Evolutionary conservation across 1,140 invertebrate species (phyloP), one percentile per base, ranked within the genome.

Genomic region (Chrysomallon squamiferum): DNA sequence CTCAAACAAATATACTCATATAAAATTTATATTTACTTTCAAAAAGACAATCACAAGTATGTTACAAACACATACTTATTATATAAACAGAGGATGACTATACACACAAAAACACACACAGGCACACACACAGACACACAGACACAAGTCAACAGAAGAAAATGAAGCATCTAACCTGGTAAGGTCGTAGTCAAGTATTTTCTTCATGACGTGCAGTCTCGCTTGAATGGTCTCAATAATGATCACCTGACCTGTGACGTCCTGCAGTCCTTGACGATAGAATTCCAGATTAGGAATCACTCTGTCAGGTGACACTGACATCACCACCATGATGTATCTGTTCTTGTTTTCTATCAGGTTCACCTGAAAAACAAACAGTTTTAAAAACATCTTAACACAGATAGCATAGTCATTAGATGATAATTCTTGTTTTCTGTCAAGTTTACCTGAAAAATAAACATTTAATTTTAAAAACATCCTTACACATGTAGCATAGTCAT

Each of bases 331-430:
- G 18, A 71, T 32, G 65, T 70, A 76, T 25, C 69, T 62, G 59
- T 76, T 66, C 18, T 59, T 62, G 65, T 56, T 43, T 45, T 69
- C 43, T 56, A 74, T 71, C 18, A 72, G 20, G 64, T 76, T 74
- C 15, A 76, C 65, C 67, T 76, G 66, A 25, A 69, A 62, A 59
- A n/a, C 13, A 11, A 56, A 52, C 29, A n/a, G 49, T 61, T 65
- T 69, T 65, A 52, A 58, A 56, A 47, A 29, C 57, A 30, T 25
- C 32, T 61, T 11, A 57, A 45, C 15, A 45, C 49, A 43, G 57
- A 43, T 59, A 18, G 32, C n/a, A n/a, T n/a, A n/a, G n/a, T n/a
- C n/a, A n/a, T n/a, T n/a, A n/a, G n/a, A n/a, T n/a, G n/a, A n/a
- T n/a, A n/a, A n/a, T n/a, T n/a, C n/a, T n/a, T n/a, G n/a, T n/a